Base-by-base conservation (phyloP, 1,140 invertebrate genomes). In the Spodoptera frugiperda region DNA sequence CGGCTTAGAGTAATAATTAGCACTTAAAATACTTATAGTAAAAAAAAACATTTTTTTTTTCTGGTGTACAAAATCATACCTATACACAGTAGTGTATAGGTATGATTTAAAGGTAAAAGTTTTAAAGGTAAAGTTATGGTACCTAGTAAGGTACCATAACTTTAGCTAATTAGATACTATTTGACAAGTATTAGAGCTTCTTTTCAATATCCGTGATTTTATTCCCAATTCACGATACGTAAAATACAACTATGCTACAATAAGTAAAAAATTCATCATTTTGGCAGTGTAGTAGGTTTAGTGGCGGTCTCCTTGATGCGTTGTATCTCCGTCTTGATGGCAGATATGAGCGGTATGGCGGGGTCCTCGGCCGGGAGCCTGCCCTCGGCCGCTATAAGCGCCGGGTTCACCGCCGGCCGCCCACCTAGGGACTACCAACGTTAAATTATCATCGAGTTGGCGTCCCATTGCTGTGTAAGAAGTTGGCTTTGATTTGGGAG, bases 261-360 rank as follows among this genome's bases (percentile, higher is more conserved):
- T 51, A 51, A 51, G 15, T 25, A 25, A 25, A 53, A 46, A 70
- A 70, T 63, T 25, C 14, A 46, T 74, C n/a, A 33, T 17, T 75
- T 63, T 65, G 72, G 57, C 72, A 80, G 79, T 3, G 67, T 82
- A 48, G 82, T 67, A 48, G 82, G 81, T 77, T 84, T 85, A 17
- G 81, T 21, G 0, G 90, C 85, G 39, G 89, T 85, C 19, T 91
- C 89, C 33, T 87, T 83, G 11, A 93, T 84, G 8, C 89, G 87
- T 78, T 93, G 88, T 81, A 92, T 93, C 84, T 96, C 95, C 46
- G 91, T 91, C 79, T 95, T 95, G 76, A 96, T 96, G 76, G 95
- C 95, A 15, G 93, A 90, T 72, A 96, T 95, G 25, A 96, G 91
- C 0, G 95, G 95, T 2, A 95, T 84, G 0, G 95, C 95, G 1